Evolutionary conservation across 2,797 vertebrate genomes (phyloP).

Genomic region (Leucoraja ocellata): DNA sequence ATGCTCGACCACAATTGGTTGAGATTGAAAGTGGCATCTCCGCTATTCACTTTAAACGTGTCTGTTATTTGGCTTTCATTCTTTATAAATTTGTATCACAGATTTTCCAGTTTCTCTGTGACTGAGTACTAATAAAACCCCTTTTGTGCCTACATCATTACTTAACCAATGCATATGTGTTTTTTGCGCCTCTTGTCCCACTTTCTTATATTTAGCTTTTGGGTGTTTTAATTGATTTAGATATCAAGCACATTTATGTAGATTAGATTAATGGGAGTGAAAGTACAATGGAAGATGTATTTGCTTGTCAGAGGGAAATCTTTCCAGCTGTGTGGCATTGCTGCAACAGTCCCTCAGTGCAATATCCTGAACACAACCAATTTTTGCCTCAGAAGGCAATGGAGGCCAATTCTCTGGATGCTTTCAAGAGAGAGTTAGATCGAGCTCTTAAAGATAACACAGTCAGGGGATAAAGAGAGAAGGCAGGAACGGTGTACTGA

Average conservation of each 20-base stretch:
- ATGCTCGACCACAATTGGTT: background rate
- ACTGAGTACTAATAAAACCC: background rate
- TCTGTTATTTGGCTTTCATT: background rate
- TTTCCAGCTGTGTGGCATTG: no score
- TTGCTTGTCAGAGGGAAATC: no score
- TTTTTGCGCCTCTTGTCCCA: background rate
- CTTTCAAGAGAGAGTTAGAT: no score
- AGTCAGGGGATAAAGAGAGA: no score
- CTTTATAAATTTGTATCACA: background rate
- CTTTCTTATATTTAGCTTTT: background rate
- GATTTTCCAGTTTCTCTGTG: background rate
- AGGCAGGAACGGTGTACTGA: no score
- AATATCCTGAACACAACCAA: no score
- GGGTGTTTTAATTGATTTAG: background rate
- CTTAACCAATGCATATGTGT: background rate
- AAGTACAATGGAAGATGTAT: no score
- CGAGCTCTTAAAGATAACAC: no score
- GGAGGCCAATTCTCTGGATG: no score
- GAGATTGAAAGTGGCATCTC: background rate
- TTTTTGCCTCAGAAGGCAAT: no score
- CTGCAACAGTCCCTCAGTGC: no score
- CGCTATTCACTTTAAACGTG: no score
- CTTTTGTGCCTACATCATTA: background rate
- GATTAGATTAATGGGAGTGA: background rate
- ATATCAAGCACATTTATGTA: background rate